Evolutionary conservation across 2,113 vertebrate species (phyloP), one percentile per base, ranked within the genome.

Genomic region (Apeltes quadracus): DNA sequence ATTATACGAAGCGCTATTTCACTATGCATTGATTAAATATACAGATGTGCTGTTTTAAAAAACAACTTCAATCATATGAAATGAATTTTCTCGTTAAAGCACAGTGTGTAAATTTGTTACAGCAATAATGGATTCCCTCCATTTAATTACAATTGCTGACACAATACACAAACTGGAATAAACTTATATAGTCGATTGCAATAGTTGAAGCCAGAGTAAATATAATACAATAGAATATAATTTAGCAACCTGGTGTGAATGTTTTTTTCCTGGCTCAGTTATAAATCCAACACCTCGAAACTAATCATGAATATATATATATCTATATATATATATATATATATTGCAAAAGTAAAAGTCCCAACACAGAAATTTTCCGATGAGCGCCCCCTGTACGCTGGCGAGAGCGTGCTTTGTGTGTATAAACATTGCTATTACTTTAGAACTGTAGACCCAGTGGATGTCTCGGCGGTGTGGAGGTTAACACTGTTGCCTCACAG

Each of bases 111-210:
- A 39, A 58, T 59, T 50, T 16, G 38, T 67, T 67, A 69, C 41
- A 76, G 32, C n/a, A 55, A 32, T 29, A 29, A 41, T 65, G 25
- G 25, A 9, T 73, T 68, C 38, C 5, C 13, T 41, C 16, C 25
- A 7, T 32, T 61, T 43, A 16, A 66, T 70, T 61, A 53, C 61
- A 54, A 51, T 56, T 3, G 38, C 12, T 69, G n/a, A 71, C 38
- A 61, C 36, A 65, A 71, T 63, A 53, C 32, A 51, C 1, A 13
- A 56, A 62, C 38, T 61, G 34, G 69, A 58, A 64, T 55, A 54
- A 20, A 63, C 18, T 23, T 43, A 53, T 55, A 20, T 36, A 51
- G n/a, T 51, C 38, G 61, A 43, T 23, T 44, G 29, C 20, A 59
- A 18, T 55, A 36, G 64, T 39, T 53, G 18, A 64, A 48, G 58